Percentiles rank a stretch among this genome's conserved stretches.
Evolutionary conservation across 2,797 vertebrate genomes (phyloP).

Genomic region (Hylomyscus alleni): DNA sequence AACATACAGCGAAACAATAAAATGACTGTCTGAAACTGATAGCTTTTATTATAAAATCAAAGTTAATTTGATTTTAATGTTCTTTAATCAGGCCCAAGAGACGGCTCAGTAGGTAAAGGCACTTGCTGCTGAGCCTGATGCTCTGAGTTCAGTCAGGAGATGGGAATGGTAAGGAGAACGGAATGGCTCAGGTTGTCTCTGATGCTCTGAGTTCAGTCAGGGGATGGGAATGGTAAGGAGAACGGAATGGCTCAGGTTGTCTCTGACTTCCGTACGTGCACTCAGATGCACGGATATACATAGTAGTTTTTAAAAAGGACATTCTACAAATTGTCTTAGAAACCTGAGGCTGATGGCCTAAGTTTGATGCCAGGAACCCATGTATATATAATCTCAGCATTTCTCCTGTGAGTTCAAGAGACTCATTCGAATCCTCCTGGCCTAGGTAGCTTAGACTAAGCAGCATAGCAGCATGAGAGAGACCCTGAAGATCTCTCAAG

Average conservation of each 20-base stretch:
- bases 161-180: no score
- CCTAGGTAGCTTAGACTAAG: no score
- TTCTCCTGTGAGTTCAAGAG: background rate
- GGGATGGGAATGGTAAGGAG: no score
- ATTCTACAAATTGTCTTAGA: background rate
- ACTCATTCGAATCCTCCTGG: background rate
- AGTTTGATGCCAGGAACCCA: background rate
- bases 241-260: background rate
- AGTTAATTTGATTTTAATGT: background rate
- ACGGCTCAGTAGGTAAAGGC: background rate
- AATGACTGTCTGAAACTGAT: slow-evolving; percentile 1
- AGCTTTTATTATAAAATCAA: background rate
- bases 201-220: background rate
- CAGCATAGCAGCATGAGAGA: background rate
- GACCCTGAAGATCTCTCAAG: background rate
- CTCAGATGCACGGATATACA: background rate
- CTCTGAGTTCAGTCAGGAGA: background rate
- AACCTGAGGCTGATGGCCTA: background rate
- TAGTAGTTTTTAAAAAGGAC: no score
- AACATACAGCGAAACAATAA: background rate
- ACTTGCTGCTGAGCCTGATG: background rate
- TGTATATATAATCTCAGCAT: background rate
- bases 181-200: background rate
- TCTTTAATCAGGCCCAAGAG: background rate
- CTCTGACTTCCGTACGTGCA: background rate